Percentiles rank a stretch among this genome's conserved stretches.
Evolutionary conservation across 2,888 invertebrate species (phyloP).

Genomic region (Vandiemenella viatica): DNA sequence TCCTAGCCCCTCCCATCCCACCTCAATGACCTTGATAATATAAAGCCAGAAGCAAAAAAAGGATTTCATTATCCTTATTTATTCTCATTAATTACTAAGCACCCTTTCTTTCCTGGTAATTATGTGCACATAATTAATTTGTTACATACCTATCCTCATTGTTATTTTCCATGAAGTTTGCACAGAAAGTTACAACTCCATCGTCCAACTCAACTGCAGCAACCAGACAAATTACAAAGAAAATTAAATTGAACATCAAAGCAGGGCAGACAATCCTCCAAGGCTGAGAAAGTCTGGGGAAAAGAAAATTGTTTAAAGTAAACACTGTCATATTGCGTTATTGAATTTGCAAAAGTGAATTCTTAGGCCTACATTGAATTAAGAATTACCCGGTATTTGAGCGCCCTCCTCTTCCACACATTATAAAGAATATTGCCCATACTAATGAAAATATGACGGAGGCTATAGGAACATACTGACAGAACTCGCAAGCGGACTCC

Average conservation of each 20-base stretch:
- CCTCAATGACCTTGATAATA: too few species aligned
- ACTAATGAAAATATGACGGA: slow-evolving; percentile 11
- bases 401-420: slow-evolving; percentile 13
- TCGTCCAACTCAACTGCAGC: slow-evolving; percentile 6
- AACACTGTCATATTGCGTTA: background rate
- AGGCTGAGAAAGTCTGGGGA: slow-evolving; percentile 5
- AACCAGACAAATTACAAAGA: slow-evolving; percentile 6
- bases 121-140: too few species aligned
- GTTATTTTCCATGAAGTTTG: slow-evolving; percentile 7
- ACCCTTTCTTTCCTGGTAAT: too few species aligned
- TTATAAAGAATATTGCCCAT: slow-evolving; percentile 11
- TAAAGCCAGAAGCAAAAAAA: too few species aligned
- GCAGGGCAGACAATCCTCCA: slow-evolving; percentile 12
- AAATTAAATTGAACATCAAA: slow-evolving; percentile 8
- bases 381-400: slow-evolving; percentile 7
- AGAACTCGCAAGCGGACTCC: slow-evolving; percentile 6
- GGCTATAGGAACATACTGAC: slow-evolving; percentile 6
- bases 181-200: slow-evolving; percentile 8
- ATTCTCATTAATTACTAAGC: too few species aligned
- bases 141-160: slow-evolving; percentile 8
- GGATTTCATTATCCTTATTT: too few species aligned
- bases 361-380: background rate
- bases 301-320: background rate
- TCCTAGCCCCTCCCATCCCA: too few species aligned
- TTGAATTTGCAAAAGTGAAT: background rate